These are phyloP conservation scores for Diabrotica virgifera DNA, from an alignment of 1,140 invertebrate genomes.

Conservation along the genomic window DNA sequence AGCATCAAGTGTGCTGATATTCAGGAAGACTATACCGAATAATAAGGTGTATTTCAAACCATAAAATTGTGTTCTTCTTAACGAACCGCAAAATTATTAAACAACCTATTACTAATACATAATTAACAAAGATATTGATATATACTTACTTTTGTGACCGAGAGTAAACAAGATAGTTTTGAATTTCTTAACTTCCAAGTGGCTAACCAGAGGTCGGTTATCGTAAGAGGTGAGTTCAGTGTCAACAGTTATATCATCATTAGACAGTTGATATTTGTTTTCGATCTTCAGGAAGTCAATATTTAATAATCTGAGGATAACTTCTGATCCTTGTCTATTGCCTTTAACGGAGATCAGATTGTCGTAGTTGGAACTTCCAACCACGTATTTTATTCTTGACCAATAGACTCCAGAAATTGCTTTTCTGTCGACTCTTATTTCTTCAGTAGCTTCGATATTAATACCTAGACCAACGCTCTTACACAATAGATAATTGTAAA, in stretches of 20 bases:
- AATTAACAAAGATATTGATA: neutral
- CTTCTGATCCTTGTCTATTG: slow-evolving; percentile 47
- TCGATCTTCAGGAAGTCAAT: slow-evolving; percentile 55
- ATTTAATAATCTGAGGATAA: slow-evolving; percentile 52
- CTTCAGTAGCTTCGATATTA: slow-evolving; percentile 22
- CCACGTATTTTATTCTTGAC: slow-evolving; percentile 2
- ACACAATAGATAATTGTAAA: neutral
- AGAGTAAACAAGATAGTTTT: slow-evolving; percentile 55
- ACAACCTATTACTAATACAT: no score
- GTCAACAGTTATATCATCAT: slow-evolving; percentile 53
- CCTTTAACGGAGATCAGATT: slow-evolving; percentile 49
- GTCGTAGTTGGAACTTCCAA: slow-evolving; percentile 34
- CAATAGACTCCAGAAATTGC: slow-evolving; percentile 10
- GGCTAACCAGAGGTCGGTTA: slow-evolving; percentile 49
- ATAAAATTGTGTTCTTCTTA: no score
- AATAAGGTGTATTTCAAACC: no score
- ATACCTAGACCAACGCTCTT: slow-evolving; percentile 31
- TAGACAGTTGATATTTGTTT: slow-evolving; percentile 48
- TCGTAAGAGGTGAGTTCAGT: slow-evolving; percentile 52
- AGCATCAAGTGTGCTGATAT: no score
- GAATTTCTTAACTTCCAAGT: slow-evolving; percentile 55
- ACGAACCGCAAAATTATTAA: no score
- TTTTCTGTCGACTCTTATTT: slow-evolving; percentile 16
- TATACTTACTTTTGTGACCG: slow-evolving; percentile 52
- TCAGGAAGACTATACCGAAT: no score